Base-by-base conservation (phyloP, 2,113 vertebrate species). In the Heliornis fulica region DNA sequence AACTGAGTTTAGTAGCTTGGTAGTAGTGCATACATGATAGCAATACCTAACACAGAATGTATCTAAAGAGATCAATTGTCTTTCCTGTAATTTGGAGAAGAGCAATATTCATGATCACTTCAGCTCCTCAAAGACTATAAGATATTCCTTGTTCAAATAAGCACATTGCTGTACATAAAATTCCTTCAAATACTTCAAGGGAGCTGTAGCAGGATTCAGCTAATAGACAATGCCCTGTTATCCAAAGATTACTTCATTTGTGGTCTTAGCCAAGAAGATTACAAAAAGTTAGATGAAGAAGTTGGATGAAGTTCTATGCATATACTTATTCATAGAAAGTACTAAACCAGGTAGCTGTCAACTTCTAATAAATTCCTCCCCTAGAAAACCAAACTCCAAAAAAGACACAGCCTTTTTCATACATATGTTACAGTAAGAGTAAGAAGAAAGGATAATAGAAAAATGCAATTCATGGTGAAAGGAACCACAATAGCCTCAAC, bases 41-140 rank as follows among this genome's bases (percentile, higher is more conserved):
- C 40, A 78, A 0, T 14, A 69, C 28, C 48, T 79, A 68, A 29
- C 38, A 59, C 11, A 23, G 70, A 63, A 85, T 65, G 10, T 15
- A 95, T 29, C 50, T 57, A 32, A 7, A 32, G 87, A 95, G 89
- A 90, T 46, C 80, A 91, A 41, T 12, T 66, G 77, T 38, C 56
- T 70, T 59, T 81, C 80, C 43, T 66, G 60, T 45, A 66, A 61
- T 83, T 81, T 71, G 84, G 77, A 87, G 41, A 86, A 80, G 48
- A 66, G 50, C 18, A 34, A 41, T 93, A 18, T 45, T 92, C 80
- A 41, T 66, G 51, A 89, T 61, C 76, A 61, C 50, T 65, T 48
- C 64, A 89, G 41, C 69, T 93, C 69, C 34, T 34, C 26, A 51
- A 29, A 91, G 54, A 28, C 17, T 22, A 41, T 8, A 36, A 70